Base-by-base conservation (phyloP, 2,797 vertebrate species). In the Staurois parvus region DNA sequence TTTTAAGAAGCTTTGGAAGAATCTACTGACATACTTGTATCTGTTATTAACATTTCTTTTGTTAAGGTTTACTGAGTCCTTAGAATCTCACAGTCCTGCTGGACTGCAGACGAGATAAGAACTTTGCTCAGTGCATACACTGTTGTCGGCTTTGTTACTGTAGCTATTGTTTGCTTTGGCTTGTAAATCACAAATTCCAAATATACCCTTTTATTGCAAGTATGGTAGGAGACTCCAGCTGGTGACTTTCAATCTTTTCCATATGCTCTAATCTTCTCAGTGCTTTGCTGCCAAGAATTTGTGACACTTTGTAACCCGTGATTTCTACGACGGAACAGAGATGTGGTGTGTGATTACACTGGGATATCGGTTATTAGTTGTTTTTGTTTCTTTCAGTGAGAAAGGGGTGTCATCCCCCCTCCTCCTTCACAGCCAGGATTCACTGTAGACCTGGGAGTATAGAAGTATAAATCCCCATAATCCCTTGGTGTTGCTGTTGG, bases 401-500 rank as follows among this genome's bases (percentile, higher is more conserved):
- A 75, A 76, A 24, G 59, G 69, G 30, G 34, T 34, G 26, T 42
- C 81, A 37, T 15, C 56, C 62, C n/a, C 72, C 69, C 64, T 59
- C 66, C 59, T 42, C 42, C 5, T 67, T 11, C 30, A 13, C 45
- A 10, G 28, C 79, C 52, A 56, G 52, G 40, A 80, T 67, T 80
- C 79, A 52, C 24, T 34, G 52, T 29, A 72, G 79, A 80, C 56
- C 84, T 81, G 84, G 64, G 77, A 85, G 42, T 79, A 75, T 69
- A 34, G n/a, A 56, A 76, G 13, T 75, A 80, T 81, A 80, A 75
- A 76, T 85, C 72, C 84, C 78, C 78, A 81, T 81, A 81, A 85
- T 85, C 84, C 78, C 78, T 62, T 64, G 48, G 84, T 81, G 84
- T 70, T 81, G 72, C 84, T 81, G 84, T 76, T 81, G 78, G 72